A percentile compares a stretch with the other conserved stretches of the same genome.
These are phyloP conservation scores for Zhuqinia jingwanae DNA, from an alignment of 2,888 invertebrate species.

Conservation along the genomic window DNA sequence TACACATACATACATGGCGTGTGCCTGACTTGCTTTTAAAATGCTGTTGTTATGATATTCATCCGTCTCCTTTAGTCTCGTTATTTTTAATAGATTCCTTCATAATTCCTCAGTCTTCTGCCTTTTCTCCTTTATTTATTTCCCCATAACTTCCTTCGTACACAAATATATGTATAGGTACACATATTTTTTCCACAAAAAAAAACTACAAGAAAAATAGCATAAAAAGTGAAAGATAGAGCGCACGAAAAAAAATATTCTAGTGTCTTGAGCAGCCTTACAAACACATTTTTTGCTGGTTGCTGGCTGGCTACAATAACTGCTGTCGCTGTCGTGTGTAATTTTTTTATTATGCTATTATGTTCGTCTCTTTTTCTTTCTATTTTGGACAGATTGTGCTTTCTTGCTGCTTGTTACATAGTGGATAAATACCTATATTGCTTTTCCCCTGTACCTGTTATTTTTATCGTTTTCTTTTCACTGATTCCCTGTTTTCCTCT, in stretches of 20 bases:
- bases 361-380: background rate
- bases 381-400: constrained; percentile 26
- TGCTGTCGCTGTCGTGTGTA: background rate
- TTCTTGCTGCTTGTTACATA: too few species aligned
- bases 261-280: background rate
- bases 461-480: constrained; percentile 2
- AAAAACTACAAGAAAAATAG: constrained; percentile 9
- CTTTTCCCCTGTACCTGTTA: background rate
- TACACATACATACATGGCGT: background rate
- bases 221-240: background rate
- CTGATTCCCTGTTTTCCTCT: background rate
- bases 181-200: background rate
- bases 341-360: constrained; percentile 32
- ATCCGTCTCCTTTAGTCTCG: background rate
- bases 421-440: background rate
- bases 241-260: background rate
- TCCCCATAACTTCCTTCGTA: background rate
- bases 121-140: background rate
- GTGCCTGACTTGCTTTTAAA: background rate
- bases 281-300: constrained; percentile 2
- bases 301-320: background rate
- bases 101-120: background rate
- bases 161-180: background rate
- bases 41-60: background rate
- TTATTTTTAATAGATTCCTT: background rate